These are phyloP conservation scores for Druon quercuslanigerum DNA, from an alignment of 1,140 invertebrate genomes.

Conservation along the genomic window DNA sequence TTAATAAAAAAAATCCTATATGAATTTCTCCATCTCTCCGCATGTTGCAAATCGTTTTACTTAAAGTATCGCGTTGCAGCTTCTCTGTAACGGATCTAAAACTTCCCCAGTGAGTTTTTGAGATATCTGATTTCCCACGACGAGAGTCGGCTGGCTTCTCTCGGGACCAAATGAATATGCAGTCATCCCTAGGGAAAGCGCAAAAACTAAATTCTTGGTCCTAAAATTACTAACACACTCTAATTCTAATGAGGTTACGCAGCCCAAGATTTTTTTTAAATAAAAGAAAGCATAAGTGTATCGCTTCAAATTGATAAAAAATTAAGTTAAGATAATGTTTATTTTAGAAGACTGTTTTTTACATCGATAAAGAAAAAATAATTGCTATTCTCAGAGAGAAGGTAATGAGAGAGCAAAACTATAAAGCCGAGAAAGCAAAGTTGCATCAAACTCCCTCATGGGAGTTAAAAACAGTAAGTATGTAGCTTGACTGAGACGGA, in stretches of 20 bases:
- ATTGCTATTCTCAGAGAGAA: constrained; percentile 50
- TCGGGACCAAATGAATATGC: constrained; percentile 15
- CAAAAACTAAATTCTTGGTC: background rate
- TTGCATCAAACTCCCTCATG: constrained; percentile 52
- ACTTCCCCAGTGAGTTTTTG: constrained; percentile 20
- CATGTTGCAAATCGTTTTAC: constrained; percentile 17
- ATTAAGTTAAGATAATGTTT: too few species aligned
- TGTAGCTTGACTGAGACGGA: constrained; percentile 50
- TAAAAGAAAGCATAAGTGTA: too few species aligned
- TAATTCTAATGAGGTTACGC: too few species aligned
- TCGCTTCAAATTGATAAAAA: too few species aligned
- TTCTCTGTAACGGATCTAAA: background rate
- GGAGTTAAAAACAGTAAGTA: constrained; percentile 58
- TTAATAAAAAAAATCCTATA: background rate
- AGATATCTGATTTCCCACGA: constrained; percentile 6
- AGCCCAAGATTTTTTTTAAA: too few species aligned
- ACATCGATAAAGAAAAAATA: too few species aligned
- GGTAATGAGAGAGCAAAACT: constrained; percentile 59
- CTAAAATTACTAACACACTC: background rate
- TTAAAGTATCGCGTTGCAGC: constrained; percentile 15
- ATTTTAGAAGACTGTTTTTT: too few species aligned
- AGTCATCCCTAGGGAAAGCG: constrained; percentile 13
- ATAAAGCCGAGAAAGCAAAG: constrained; percentile 61
- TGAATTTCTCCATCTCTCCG: background rate
- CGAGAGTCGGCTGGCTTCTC: background rate